Conservation (phyloP, 2,888 invertebrate species). For the Hymenopus coronatus region DNA sequence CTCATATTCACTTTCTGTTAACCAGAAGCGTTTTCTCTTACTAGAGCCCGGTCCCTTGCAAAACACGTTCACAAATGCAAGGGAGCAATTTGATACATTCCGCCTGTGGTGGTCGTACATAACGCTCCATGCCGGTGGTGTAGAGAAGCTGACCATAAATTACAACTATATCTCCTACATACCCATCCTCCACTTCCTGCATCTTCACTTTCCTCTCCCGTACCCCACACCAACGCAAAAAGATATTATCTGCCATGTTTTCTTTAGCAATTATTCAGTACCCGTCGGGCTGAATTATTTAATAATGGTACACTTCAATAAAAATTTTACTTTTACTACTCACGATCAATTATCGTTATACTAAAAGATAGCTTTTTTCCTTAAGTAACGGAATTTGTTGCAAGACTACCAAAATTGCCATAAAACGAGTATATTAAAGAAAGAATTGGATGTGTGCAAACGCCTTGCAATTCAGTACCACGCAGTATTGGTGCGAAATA, state of each 20-base stretch:
- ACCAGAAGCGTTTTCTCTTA: not conserved
- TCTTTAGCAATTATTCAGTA: not conserved
- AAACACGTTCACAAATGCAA: not conserved
- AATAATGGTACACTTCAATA: not conserved
- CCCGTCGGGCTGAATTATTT: not conserved
- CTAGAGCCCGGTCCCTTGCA: not conserved
- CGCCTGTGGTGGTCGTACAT: constrained; percentile 12
- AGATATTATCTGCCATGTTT: not conserved
- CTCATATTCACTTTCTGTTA: not conserved
- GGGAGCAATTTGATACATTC: constrained; percentile 5
- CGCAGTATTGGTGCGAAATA: no score
- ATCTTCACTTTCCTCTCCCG: not conserved
- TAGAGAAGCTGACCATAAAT: constrained; percentile 6
- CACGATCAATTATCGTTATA: no score
- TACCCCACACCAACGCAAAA: not conserved
- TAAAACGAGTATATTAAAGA: no score
- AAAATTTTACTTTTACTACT: not conserved
- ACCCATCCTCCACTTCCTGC: not conserved
- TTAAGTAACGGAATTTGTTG: no score
- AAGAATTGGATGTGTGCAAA: no score
- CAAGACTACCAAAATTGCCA: no score
- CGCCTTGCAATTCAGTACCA: no score
- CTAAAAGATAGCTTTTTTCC: no score
- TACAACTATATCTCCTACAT: not conserved
- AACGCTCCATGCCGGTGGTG: not conserved